A percentile compares a stretch with the other conserved stretches of the same genome.
Evolutionary conservation across 2,888 invertebrate genomes (phyloP).

Genomic region (Erynnis tages): DNA sequence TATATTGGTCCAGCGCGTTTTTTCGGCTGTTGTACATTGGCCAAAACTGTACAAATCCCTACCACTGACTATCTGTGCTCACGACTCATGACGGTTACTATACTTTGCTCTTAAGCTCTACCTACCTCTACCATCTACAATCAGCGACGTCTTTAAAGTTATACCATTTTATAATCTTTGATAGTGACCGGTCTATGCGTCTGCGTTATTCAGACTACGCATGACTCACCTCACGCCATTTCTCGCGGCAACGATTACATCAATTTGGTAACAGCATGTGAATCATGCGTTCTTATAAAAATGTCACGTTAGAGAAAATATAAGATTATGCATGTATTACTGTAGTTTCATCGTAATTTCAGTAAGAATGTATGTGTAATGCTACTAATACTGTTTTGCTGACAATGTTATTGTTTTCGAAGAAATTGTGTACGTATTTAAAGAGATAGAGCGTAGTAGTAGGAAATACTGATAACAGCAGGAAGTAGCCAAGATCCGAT

Average conservation of each 20-base stretch:
- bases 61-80: too few species aligned
- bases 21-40: too few species aligned
- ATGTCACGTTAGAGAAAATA: conserved; percentile 20
- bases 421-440: too few species aligned
- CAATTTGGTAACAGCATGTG: conserved; percentile 50
- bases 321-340: background rate
- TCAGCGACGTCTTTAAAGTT: too few species aligned
- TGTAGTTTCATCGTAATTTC: conserved; percentile 11
- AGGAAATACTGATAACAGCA: background rate
- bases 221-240: conserved; percentile 47
- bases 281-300: conserved; percentile 30
- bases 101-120: too few species aligned
- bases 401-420: background rate
- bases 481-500: background rate
- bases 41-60: too few species aligned
- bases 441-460: too few species aligned
- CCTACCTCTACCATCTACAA: too few species aligned
- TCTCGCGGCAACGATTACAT: conserved; percentile 47
- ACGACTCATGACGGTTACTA: too few species aligned
- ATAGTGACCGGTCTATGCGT: conserved; percentile 23
- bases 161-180: conserved; percentile 31
- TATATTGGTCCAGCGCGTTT: too few species aligned
- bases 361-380: conserved; percentile 3
- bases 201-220: conserved; percentile 26
- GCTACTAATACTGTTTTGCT: too few species aligned